Conservation (phyloP, 2,888 invertebrate genomes). For the Cheiracanthium punctorium region DNA sequence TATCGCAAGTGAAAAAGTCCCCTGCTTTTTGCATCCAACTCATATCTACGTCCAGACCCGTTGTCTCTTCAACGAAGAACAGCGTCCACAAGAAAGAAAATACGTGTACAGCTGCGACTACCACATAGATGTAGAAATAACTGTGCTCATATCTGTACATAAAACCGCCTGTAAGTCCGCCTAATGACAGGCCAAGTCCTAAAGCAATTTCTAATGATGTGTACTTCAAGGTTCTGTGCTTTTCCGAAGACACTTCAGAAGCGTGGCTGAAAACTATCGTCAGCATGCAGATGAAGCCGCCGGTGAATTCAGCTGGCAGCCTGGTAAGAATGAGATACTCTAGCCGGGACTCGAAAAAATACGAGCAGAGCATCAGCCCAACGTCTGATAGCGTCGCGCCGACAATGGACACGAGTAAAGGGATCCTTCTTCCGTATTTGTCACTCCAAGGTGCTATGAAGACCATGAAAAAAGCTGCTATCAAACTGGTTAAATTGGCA, state of each 20-base stretch:
- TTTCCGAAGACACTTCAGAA: constrained; percentile 36
- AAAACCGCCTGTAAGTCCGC: constrained; percentile 27
- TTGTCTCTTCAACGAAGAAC: constrained; percentile 44
- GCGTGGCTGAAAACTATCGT: constrained; percentile 47
- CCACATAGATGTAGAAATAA: constrained; percentile 24
- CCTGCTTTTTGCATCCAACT: constrained; percentile 25
- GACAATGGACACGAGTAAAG: not conserved
- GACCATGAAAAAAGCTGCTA: constrained; percentile 40
- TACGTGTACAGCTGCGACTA: not conserved
- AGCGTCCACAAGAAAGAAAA: constrained; percentile 19
- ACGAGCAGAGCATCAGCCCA: constrained; percentile 14
- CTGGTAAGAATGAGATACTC: constrained; percentile 32
- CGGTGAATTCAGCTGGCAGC: constrained; percentile 30
- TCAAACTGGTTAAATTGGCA: constrained; percentile 18
- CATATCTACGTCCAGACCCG: not conserved
- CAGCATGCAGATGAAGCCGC: constrained; percentile 57
- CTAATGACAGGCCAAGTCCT: constrained; percentile 31
- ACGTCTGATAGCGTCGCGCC: constrained; percentile 30
- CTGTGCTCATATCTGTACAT: constrained; percentile 39
- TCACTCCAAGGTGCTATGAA: constrained; percentile 65
- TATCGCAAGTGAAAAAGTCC: constrained; percentile 28
- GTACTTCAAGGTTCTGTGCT: constrained; percentile 42
- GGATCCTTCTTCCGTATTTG: constrained; percentile 51
- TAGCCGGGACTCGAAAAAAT: constrained; percentile 14
- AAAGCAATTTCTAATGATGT: constrained; percentile 32